These are phyloP conservation scores for Myanophis thanlyinensis DNA, from an alignment of 2,113 vertebrate species.

Conservation along the genomic window DNA sequence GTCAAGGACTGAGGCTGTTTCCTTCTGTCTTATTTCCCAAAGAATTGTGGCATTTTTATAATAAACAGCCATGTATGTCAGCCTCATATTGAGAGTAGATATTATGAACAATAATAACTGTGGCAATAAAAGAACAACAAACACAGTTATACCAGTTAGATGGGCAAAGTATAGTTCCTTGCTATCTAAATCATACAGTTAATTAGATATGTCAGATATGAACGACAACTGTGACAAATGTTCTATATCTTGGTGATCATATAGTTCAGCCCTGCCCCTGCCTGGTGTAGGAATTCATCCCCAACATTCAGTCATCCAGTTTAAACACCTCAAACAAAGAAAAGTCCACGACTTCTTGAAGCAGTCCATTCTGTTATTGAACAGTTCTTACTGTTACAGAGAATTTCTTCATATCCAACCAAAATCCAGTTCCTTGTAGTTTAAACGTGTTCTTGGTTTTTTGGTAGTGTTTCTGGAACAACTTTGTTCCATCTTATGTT, in stretches of 20 bases:
- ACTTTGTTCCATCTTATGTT: neutral
- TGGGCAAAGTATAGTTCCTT: rapidly evolving
- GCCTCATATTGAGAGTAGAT: neutral
- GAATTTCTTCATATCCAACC: neutral
- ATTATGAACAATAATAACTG: neutral
- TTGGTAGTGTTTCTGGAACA: neutral
- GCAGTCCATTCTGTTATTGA: neutral
- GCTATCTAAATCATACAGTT: neutral
- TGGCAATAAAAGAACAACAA: rapidly evolving
- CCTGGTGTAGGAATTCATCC: neutral
- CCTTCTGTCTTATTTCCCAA: neutral
- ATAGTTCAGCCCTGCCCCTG: neutral
- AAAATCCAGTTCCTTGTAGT: neutral
- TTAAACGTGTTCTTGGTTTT: neutral
- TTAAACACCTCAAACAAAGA: neutral
- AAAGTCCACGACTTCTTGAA: neutral
- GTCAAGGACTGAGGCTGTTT: neutral
- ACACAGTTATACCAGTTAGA: neutral
- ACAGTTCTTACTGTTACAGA: neutral
- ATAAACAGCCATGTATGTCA: neutral
- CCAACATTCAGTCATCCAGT: neutral
- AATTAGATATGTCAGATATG: neutral
- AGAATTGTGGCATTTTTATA: neutral
- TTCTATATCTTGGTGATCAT: neutral
- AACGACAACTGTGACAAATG: neutral